Evolutionary conservation across 2,113 vertebrate genomes (phyloP).

Genomic region (Cyanoramphus novaezelandiae): DNA sequence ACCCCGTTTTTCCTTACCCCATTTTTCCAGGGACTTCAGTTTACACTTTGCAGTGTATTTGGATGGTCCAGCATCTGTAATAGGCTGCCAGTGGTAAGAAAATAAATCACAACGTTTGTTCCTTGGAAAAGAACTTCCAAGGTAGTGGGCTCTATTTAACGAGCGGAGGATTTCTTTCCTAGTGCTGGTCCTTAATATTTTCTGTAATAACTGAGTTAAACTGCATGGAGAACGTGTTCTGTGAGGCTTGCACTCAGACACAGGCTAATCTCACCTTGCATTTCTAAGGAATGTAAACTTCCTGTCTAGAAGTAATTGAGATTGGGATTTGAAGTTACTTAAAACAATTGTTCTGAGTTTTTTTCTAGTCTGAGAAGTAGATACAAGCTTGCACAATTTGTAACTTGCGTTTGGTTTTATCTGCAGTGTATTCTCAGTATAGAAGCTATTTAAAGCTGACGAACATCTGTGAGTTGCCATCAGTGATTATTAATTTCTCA

Average conservation of each 20-base stretch:
- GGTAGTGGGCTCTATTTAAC: not conserved
- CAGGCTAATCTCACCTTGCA: not conserved
- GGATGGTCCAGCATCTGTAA: not conserved
- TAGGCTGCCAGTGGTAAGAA: not conserved
- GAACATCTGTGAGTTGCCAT: not conserved
- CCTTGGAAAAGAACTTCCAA: not conserved
- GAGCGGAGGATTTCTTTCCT: not conserved
- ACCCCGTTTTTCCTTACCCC: not conserved
- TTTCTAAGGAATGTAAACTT: not conserved
- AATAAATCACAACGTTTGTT: not conserved
- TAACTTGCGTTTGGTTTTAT: not conserved
- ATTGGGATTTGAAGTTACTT: not conserved
- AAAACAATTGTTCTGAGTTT: not conserved
- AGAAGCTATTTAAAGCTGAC: not conserved
- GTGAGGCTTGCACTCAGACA: not conserved
- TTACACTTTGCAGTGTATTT: not conserved
- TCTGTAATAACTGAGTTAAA: not conserved
- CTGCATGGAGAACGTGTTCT: not conserved
- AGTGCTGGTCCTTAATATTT: not conserved
- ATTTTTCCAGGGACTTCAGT: not conserved
- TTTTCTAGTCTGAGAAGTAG: not conserved
- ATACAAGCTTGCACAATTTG: not conserved
- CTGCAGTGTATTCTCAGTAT: not conserved
- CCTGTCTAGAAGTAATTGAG: not conserved
- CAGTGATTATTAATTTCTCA: not conserved